phyloP scores from a whole-genome alignment of 2,888 invertebrate species.

The Odontocolon sp. region DNA sequence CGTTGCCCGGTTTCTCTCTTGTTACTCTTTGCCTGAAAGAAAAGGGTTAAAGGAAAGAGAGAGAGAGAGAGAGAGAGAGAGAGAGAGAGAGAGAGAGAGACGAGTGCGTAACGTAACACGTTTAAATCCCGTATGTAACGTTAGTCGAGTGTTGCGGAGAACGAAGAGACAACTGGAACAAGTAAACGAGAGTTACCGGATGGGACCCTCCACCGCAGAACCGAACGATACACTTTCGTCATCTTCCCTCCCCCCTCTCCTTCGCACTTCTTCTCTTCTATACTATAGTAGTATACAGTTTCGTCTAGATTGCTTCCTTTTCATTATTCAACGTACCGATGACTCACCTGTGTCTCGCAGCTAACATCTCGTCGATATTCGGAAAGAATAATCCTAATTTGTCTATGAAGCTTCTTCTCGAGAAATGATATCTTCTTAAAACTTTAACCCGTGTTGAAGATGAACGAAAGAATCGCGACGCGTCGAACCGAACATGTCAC shows the following conservation, averaged over 20 bases:
- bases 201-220: constrained; percentile 57
- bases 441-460: no score
- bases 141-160: constrained; percentile 60
- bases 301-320: no score
- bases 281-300: no score
- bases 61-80: constrained; percentile 56
- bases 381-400: no score
- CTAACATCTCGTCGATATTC: no score
- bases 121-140: constrained; percentile 79
- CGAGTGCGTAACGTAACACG: constrained; percentile 75
- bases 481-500: no score
- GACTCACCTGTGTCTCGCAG: no score
- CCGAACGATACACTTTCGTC: constrained; percentile 46
- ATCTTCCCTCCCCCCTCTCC: constrained; percentile 9
- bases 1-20: constrained; percentile 3
- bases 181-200: constrained; percentile 65
- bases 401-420: no score
- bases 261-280: neutral
- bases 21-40: neutral
- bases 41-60: neutral
- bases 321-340: no score
- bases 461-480: no score
- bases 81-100: constrained; percentile 65
- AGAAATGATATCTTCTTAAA: no score
- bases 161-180: constrained; percentile 17